Evolutionary conservation across 2,113 vertebrate genomes (phyloP).

Genomic region (Nothocercus julius): DNA sequence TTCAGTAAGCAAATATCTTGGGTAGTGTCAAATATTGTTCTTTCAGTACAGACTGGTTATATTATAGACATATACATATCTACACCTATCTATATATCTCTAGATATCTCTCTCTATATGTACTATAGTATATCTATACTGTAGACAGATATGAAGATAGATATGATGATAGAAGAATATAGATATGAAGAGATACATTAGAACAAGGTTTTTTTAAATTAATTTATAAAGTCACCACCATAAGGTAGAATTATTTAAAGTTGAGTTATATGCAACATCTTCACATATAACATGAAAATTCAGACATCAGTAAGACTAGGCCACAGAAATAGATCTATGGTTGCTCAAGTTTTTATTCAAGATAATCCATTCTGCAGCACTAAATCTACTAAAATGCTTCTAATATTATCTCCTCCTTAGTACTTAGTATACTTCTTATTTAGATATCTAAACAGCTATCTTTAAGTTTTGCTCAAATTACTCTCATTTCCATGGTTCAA

Average conservation of each 20-base stretch:
- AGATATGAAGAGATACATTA: neutral
- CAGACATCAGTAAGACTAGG: neutral
- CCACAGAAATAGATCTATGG: neutral
- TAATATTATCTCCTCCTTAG: neutral
- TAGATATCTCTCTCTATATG: too few relatives aligned
- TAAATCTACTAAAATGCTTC: neutral
- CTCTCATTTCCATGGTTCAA: neutral
- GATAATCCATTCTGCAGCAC: neutral
- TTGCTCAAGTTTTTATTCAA: neutral
- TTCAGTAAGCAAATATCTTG: neutral
- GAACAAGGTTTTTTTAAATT: neutral
- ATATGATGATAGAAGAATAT: too few relatives aligned
- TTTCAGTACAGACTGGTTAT: neutral
- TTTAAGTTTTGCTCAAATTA: neutral
- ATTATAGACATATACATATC: neutral
- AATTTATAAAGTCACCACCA: neutral
- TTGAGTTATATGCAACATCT: neutral
- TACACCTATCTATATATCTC: too few relatives aligned
- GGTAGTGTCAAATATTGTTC: neutral
- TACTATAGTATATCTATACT: too few relatives aligned
- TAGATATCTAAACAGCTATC: neutral
- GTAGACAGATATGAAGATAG: neutral
- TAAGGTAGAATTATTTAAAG: neutral
- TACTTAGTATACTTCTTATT: neutral
- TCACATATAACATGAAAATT: neutral